Conservation (phyloP, 2,113 vertebrate species). For the Grallaria varia region DNA sequence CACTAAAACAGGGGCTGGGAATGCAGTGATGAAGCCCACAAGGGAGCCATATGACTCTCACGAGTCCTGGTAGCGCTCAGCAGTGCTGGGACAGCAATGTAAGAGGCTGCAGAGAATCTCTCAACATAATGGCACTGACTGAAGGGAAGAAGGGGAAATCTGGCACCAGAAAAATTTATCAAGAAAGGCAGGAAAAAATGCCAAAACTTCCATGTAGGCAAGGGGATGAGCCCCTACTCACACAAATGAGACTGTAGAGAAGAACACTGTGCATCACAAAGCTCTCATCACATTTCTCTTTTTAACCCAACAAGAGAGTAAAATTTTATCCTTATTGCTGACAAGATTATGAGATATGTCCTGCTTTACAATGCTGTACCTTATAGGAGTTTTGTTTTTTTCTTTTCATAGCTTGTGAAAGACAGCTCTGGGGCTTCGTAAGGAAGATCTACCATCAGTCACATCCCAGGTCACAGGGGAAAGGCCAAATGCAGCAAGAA, state of each 20-base stretch:
- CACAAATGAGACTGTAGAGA: not conserved
- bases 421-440: not conserved
- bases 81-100: not conserved
- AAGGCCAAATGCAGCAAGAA: slow-evolving; percentile 78
- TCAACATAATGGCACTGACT: not conserved
- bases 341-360: not conserved
- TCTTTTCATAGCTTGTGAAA: not conserved
- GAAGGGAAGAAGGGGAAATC: not conserved
- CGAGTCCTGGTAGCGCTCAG: not conserved
- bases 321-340: not conserved
- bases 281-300: not conserved
- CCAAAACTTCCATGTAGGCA: rapidly evolving
- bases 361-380: not conserved
- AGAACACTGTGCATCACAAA: not conserved
- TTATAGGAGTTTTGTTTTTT: not conserved
- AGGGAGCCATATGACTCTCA: not conserved
- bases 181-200: not conserved
- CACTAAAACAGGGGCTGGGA: not conserved
- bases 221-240: not conserved
- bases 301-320: not conserved
- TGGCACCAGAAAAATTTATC: not conserved
- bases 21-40: not conserved
- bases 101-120: not conserved
- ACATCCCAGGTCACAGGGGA: slow-evolving; percentile 82
- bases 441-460: not conserved